Percentiles rank a stretch among this genome's conserved stretches.
These are phyloP conservation scores for Dicerorhinus sumatrensis DNA, from an alignment of 2,113 vertebrate species.

Conservation along the genomic window DNA sequence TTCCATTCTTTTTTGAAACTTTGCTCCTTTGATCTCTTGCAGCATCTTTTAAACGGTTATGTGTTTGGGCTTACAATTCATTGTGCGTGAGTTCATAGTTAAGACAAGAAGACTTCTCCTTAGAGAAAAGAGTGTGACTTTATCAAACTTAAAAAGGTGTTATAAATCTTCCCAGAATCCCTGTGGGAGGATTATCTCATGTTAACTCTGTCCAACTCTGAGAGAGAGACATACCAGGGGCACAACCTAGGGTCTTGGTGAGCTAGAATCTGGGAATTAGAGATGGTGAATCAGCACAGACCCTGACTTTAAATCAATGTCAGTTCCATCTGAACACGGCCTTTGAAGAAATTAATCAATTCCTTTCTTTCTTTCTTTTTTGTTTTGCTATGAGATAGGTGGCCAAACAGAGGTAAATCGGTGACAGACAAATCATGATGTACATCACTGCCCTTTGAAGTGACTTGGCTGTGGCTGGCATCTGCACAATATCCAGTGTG, in stretches of 20 bases:
- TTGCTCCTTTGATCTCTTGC: conserved; percentile 13
- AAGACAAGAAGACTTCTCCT: conserved; percentile 50
- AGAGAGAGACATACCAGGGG: neutral
- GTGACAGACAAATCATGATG: neutral
- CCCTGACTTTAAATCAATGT: conserved; percentile 44
- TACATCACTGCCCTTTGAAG: neutral
- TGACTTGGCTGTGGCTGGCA: neutral
- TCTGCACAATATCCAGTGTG: neutral
- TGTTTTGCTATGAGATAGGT: neutral
- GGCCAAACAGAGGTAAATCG: neutral
- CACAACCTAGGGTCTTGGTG: neutral
- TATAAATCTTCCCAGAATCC: neutral
- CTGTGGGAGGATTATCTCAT: conserved; percentile 28
- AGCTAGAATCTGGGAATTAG: neutral
- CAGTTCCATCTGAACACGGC: neutral
- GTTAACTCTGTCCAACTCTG: neutral
- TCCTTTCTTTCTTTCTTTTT: neutral
- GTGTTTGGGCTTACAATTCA: conserved; percentile 45
- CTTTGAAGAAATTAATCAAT: conserved; percentile 35
- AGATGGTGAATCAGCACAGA: neutral
- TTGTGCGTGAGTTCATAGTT: conserved; percentile 14
- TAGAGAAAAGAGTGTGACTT: conserved; percentile 51
- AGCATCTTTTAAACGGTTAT: conserved; percentile 47
- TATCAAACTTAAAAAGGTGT: conserved; percentile 8
- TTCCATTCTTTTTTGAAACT: neutral